A percentile compares a stretch with the other conserved stretches of the same genome.
phyloP scores from a whole-genome alignment of 2,113 vertebrate species.

The Sander lucioperca region DNA sequence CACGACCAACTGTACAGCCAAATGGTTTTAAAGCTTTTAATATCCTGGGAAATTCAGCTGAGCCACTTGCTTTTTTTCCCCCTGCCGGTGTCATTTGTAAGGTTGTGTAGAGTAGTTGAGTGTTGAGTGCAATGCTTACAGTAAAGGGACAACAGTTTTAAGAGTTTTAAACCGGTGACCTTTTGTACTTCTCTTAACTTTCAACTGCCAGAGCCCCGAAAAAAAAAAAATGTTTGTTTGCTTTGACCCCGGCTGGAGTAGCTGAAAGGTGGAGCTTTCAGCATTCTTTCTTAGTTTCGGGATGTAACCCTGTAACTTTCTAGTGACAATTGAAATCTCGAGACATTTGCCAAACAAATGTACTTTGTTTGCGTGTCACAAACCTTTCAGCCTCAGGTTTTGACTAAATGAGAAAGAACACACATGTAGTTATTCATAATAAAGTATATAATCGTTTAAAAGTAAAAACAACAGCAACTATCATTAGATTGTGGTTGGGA shows the following conservation, averaged over 20 bases:
- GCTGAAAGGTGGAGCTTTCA: neutral
- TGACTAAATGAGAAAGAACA: neutral
- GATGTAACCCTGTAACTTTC: no score
- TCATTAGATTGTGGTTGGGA: neutral
- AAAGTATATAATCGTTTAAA: no score
- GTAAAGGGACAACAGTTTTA: neutral
- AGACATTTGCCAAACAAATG: neutral
- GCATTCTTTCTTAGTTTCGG: no score
- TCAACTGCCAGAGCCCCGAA: no score
- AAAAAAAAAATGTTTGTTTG: neutral
- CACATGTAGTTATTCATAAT: no score
- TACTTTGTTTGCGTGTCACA: no score
- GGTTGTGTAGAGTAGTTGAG: neutral
- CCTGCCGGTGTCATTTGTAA: neutral
- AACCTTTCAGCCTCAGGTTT: neutral
- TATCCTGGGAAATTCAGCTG: slow-evolving; percentile 44
- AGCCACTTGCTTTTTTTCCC: neutral
- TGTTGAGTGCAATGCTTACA: neutral
- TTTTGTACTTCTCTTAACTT: neutral
- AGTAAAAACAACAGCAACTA: neutral
- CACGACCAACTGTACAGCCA: slow-evolving; percentile 47
- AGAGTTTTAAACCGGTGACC: neutral
- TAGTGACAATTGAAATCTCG: no score
- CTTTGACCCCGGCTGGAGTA: neutral
- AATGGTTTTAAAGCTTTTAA: slow-evolving; percentile 12